Base-by-base conservation (phyloP, 2,113 vertebrate species). In the Sterrhoptilus dennistouni region DNA sequence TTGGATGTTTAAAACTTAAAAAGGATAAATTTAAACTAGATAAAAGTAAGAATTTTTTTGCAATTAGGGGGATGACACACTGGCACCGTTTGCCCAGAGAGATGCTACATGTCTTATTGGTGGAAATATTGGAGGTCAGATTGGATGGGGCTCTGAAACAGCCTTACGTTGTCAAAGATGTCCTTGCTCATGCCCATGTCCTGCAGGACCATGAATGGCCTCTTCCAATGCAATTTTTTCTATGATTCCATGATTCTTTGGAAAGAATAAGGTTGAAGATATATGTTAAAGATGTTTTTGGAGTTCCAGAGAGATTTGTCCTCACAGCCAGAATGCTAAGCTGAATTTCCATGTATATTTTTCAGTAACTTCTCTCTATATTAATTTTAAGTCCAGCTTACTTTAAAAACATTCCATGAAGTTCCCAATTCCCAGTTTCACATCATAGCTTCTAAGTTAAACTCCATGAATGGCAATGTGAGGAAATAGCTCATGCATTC, bases 381-480 rank as follows among this genome's bases (percentile, higher is more conserved):
- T 57, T 36, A 66, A 27, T 33, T 72, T 56, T 49, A 61, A 40
- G 38, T 23, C 8, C 25, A 44, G 2, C 12, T 6, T 61, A 23
- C 64, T 72, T 75, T 25, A 31, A 63, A 86, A 94, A 40, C 3
- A 61, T 40, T 54, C 9, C 8, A 10, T 6, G 23, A 63, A 33
- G 16, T n/a, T 19, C 29, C 18, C 0, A 1, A 33, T 74, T 64
- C 25, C 40, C 20, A 8, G 14, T 84, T 87, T 87, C 63, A 22
- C 19, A 27, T 31, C 0, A 0, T 6, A 44, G 40, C 16, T 59
- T 52, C 6, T 27, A 22, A 52, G 12, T 74, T 35, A 86, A 89
- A 49, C 4, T 29, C 28, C 0, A 0, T 13, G 36, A 21, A 20
- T 1, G 40, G 31, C 3, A 36, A 12, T 21, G 10, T 40, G 14